Percentiles rank a stretch among this genome's conserved stretches.
Evolutionary conservation across 2,888 invertebrate genomes (phyloP).

Genomic region (Lissocephala sabroskyi): DNA sequence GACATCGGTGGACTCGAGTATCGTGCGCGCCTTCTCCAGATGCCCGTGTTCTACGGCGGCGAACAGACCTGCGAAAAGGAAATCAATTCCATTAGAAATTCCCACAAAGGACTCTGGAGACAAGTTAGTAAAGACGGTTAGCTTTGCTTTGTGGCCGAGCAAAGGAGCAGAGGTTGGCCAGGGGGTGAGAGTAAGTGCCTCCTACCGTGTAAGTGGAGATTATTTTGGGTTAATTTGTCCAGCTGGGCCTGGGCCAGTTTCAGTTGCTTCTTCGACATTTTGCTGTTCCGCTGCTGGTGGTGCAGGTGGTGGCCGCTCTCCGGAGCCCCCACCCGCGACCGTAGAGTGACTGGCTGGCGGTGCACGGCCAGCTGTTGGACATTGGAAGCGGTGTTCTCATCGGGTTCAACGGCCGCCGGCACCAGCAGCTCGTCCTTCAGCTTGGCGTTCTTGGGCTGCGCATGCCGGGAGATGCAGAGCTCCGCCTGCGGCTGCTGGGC

Average conservation of each 20-base stretch:
- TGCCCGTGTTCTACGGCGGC: constrained; percentile 97
- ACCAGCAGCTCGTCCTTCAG: constrained; percentile 31
- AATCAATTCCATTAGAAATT: too few relatives aligned
- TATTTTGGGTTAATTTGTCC: constrained; percentile 84
- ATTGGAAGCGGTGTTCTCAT: constrained; percentile 51
- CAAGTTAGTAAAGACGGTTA: not conserved
- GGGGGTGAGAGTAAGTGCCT: constrained; percentile 2
- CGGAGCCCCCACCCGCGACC: constrained; percentile 46
- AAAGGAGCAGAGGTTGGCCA: constrained; percentile 2
- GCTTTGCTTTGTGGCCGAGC: constrained; percentile 3
- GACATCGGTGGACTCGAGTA: constrained; percentile 92
- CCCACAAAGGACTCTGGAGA: too few relatives aligned
- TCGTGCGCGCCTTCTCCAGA: constrained; percentile 90
- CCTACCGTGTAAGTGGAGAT: constrained; percentile 89
- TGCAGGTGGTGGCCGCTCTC: too few relatives aligned
- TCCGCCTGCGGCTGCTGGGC: constrained; percentile 33
- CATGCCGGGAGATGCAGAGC: constrained; percentile 57
- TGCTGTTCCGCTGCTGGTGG: constrained; percentile 69
- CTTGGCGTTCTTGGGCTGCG: constrained; percentile 51
- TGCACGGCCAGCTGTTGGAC: constrained; percentile 52
- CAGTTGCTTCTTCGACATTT: constrained; percentile 79
- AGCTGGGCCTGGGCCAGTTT: constrained; percentile 81
- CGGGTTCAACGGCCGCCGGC: constrained; percentile 14
- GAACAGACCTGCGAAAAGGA: constrained; percentile 84
- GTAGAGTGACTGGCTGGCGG: constrained; percentile 49